Percentiles rank a stretch among this genome's conserved stretches.
Conservation (phyloP, 2,797 vertebrate species). For the Myotis vivesi region DNA sequence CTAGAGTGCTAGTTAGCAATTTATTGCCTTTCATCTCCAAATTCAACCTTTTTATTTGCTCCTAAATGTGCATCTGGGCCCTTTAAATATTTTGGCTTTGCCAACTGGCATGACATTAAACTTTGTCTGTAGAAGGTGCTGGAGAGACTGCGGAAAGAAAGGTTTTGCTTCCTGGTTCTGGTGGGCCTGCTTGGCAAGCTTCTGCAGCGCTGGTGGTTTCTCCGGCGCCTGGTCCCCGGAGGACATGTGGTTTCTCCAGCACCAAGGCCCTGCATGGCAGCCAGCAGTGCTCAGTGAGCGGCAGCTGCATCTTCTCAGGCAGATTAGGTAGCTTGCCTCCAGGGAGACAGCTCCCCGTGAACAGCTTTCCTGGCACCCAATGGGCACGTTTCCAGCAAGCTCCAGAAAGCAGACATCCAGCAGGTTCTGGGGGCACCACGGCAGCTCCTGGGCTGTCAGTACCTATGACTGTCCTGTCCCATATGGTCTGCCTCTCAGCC, state of each 20-base stretch:
- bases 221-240: not conserved
- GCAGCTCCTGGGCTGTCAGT: not conserved
- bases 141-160: not conserved
- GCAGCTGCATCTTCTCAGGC: not conserved
- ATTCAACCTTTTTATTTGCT: not conserved
- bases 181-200: not conserved
- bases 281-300: not conserved
- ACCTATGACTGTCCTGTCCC: not conserved
- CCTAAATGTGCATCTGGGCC: not conserved
- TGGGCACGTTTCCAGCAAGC: not conserved
- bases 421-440: not conserved
- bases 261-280: not conserved
- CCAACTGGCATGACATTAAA: not conserved
- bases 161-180: not conserved
- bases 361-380: not conserved
- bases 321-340: not conserved
- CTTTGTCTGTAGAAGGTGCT: not conserved
- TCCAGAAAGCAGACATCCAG: not conserved
- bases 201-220: not conserved
- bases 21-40: not conserved
- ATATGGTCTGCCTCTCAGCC: not conserved
- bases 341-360: not conserved
- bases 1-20: not conserved
- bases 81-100: conserved; percentile 1
- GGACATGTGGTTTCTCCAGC: not conserved